Base-by-base conservation (phyloP, 2,888 invertebrate species). In the Eremobia ochroleuca region DNA sequence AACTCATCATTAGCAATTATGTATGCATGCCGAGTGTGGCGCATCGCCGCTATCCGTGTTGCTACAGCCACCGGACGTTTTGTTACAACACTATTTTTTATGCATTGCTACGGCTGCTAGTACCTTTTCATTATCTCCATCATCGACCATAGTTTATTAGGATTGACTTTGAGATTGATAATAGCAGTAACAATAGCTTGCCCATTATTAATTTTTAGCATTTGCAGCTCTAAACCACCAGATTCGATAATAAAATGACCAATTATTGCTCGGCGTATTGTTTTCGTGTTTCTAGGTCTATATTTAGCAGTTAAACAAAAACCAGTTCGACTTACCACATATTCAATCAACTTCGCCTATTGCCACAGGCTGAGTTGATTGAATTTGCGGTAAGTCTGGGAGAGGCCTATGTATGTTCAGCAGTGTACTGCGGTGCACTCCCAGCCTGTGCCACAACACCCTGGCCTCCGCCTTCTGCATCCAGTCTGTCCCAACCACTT, bases 21-120 rank as follows among this genome's bases (percentile, higher is more conserved):
- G 15, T 58, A 43, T 52, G 43, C 31, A 31, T 55, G 52, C 0
- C 37, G 58, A 61, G 66, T 66, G 65, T 76, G 66, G 55, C 84
- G 73, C 72, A 73, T 73, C 61, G 46, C 75, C 65, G 55, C 34
- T 9, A 18, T 6, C 18, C 40, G 43, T 65, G 69, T 83, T 68
- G 77, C 74, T 9, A 28, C 67, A 67, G 59, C 8, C 15, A 31
- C 69, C 75, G 87, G 87, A 85, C 69, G 61, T 79, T 70, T 67
- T 65, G 73, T 83, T 77, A 59, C 87, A 75, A 76, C 64, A 80
- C 62, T 34, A 65, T 58, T 79, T 74, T 55, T 52, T 65, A 77
- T 76, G 71, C 66, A 69, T 68, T 46, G 11, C 28, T n/a, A 2
- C 25, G 25, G 13, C 31, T 69, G 65, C 28, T 62, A 55, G 49